Percentiles rank a stretch among this genome's conserved stretches.
phyloP scores from a whole-genome alignment of 2,797 vertebrate genomes.

The Corythornis leucogaster region DNA sequence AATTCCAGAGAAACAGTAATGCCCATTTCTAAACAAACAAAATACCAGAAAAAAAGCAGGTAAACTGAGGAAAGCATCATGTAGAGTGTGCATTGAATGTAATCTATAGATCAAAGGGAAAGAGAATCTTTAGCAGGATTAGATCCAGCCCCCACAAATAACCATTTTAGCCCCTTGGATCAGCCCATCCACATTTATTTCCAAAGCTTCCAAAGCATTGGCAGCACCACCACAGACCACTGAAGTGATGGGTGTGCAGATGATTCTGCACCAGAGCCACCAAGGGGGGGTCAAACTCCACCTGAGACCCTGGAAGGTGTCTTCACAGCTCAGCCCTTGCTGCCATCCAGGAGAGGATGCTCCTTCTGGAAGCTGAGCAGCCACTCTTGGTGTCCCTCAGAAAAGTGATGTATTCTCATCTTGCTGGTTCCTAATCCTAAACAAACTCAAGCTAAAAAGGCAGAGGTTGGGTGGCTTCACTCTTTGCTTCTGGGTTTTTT shows the following conservation, averaged over 20 bases:
- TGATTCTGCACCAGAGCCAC: background rate
- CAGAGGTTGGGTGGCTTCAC: background rate
- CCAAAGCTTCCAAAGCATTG: background rate
- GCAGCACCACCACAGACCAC: background rate
- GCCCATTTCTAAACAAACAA: background rate
- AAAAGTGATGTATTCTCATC: fast-evolving
- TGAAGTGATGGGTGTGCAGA: background rate
- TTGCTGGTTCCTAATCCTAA: background rate
- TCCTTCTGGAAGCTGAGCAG: background rate
- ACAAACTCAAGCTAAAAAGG: background rate
- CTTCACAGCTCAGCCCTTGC: background rate
- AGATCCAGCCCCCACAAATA: background rate
- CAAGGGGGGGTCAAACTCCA: background rate
- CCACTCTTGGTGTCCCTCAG: background rate
- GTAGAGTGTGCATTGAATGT: fast-evolving
- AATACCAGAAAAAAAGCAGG: background rate
- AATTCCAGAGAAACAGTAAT: background rate
- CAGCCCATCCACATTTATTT: background rate
- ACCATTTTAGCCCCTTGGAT: background rate
- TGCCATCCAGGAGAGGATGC: fast-evolving
- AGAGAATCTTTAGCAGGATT: background rate
- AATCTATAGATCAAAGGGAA: background rate
- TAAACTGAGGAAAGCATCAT: background rate
- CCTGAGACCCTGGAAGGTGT: fast-evolving
- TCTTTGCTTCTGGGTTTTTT: background rate